Evolutionary conservation across 2,797 vertebrate species (phyloP), one percentile per base, ranked within the genome.

Genomic region (Semaprochilodus insignis): DNA sequence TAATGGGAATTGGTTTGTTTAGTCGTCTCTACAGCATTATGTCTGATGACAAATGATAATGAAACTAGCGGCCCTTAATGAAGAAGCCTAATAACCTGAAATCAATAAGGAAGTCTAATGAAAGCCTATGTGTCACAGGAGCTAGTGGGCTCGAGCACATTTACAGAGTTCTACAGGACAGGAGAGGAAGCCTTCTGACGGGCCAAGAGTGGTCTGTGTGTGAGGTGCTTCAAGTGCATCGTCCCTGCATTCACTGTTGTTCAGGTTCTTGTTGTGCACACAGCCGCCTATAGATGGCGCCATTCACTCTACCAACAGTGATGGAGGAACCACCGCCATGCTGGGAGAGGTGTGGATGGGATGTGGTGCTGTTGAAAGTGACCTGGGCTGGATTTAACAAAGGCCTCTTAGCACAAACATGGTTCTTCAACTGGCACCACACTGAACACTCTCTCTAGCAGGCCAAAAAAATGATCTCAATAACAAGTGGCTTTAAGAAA

Each of bases 31-130:
- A 25, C 8, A 17, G 55, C 69, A 63, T 80, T 81, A 82, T 36
- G 67, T 63, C 71, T 23, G 79, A 80, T 85, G 83, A 77, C 77
- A 69, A 82, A 87, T 74, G 67, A 73, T 80, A 84, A 84, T 86
- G 82, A 77, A 76, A 74, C 34, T 4, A 13, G 21, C 31, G 77
- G 71, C 57, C 70, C 75, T 65, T 84, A 87, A 86, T 80, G 74
- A 84, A 87, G 77, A 82, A 75, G 66, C 5, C 55, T 67, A 77
- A 77, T 87, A 82, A 80, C 27, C 52, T 78, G 44, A 40, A 54
- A 73, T 86, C 85, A 82, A 71, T 74, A 74, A 77, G 73, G 25
- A 34, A 80, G 81, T 55, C 74, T 84, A 84, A 84, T 84, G 77
- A 81, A 81, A 75, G 79, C 74, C 52, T 31, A 21, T 77, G 67